Evolutionary conservation across 2,113 vertebrate species (phyloP).

Genomic region (Urocynchramus pylzowi): DNA sequence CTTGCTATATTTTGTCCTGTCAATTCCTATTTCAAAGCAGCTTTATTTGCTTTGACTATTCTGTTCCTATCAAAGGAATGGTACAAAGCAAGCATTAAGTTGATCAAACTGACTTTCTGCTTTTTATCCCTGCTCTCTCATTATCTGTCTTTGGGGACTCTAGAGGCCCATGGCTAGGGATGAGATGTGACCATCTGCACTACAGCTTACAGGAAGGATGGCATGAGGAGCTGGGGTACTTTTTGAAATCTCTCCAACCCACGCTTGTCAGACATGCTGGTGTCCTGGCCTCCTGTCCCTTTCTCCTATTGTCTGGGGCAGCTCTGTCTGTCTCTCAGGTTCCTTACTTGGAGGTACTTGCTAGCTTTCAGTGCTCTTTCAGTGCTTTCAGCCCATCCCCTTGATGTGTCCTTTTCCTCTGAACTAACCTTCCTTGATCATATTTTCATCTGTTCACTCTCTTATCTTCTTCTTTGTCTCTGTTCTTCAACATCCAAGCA

Average conservation of each 20-base stretch:
- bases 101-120: slow-evolving; percentile 13
- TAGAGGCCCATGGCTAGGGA: not conserved
- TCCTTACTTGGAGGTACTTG: not conserved
- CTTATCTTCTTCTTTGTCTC: not conserved
- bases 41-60: slow-evolving; percentile 28
- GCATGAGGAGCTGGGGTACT: not conserved
- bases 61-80: not conserved
- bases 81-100: not conserved
- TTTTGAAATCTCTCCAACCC: not conserved
- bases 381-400: not conserved
- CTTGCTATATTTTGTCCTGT: slow-evolving; percentile 9
- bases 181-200: not conserved
- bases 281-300: not conserved
- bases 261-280: not conserved
- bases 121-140: slow-evolving; percentile 16
- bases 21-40: slow-evolving; percentile 34
- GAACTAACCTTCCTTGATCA: not conserved
- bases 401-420: not conserved
- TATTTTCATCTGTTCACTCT: not conserved
- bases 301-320: not conserved
- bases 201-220: not conserved
- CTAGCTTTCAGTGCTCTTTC: not conserved
- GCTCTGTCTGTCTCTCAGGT: not conserved
- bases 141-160: not conserved
- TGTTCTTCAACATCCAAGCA: not conserved